phyloP scores from a whole-genome alignment of 2,113 vertebrate species.

The Passer domesticus region DNA sequence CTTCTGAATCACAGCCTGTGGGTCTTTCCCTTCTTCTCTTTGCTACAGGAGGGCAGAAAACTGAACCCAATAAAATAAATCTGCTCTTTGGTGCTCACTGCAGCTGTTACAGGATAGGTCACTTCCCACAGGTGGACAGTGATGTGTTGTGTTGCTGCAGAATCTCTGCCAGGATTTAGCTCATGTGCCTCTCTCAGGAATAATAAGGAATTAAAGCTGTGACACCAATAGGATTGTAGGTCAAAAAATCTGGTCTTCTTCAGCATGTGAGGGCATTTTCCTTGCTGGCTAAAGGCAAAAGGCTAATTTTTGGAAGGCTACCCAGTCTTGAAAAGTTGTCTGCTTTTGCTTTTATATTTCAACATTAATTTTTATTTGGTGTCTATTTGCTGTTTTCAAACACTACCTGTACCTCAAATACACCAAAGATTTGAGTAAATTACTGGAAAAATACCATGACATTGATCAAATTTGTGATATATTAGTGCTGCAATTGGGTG shows the following conservation, averaged over 20 bases:
- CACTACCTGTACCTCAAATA: neutral
- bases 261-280: neutral
- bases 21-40: neutral
- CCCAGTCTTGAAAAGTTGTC: neutral
- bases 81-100: neutral
- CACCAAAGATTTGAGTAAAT: neutral
- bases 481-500: neutral
- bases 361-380: neutral
- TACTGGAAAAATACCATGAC: neutral
- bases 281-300: neutral
- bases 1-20: neutral
- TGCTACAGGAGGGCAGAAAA: neutral
- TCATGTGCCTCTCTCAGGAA: neutral
- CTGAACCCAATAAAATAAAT: neutral
- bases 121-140: neutral
- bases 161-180: neutral
- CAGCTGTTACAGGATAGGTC: neutral
- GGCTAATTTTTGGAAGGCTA: neutral
- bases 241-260: neutral
- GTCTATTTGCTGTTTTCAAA: neutral
- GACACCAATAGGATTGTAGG: too few relatives aligned
- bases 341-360: neutral
- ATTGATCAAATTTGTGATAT: neutral
- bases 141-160: neutral
- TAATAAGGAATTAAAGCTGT: neutral